A percentile compares a stretch with the other conserved stretches of the same genome.
Evolutionary conservation across 1,140 invertebrate species (phyloP).

Genomic region (Phortica variegata): DNA sequence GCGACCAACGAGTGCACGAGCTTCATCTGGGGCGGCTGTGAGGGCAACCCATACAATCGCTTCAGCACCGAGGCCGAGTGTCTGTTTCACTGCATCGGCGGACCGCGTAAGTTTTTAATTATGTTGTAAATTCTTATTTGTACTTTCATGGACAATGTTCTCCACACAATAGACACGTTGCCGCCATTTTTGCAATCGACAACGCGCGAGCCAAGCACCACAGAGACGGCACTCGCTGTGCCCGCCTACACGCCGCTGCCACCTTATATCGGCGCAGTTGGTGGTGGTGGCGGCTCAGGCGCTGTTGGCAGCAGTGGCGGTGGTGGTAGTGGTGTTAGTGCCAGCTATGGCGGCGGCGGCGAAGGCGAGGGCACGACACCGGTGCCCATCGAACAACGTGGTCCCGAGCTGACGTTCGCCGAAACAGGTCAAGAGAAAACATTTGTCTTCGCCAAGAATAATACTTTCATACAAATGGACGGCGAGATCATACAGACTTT

Average conservation of each 20-base stretch:
- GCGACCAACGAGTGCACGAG: slow-evolving; percentile 65
- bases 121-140: background rate
- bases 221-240: slow-evolving; percentile 55
- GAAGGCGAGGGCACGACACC: slow-evolving; percentile 53
- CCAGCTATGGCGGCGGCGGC: slow-evolving; percentile 7
- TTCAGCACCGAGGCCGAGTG: slow-evolving; percentile 75
- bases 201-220: slow-evolving; percentile 58
- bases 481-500: slow-evolving; percentile 82
- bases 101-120: slow-evolving; percentile 57
- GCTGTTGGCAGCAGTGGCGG: background rate
- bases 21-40: slow-evolving; percentile 78
- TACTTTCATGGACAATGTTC: slow-evolving; percentile 11
- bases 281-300: too few species aligned
- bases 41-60: slow-evolving; percentile 73
- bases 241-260: slow-evolving; percentile 45
- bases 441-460: slow-evolving; percentile 84
- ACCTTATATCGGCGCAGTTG: slow-evolving; percentile 19
- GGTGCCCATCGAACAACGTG: slow-evolving; percentile 70
- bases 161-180: slow-evolving; percentile 38
- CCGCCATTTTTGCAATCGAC: slow-evolving; percentile 59
- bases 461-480: slow-evolving; percentile 84
- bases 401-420: slow-evolving; percentile 75
- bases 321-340: slow-evolving; percentile 11
- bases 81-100: slow-evolving; percentile 65
- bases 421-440: slow-evolving; percentile 75